Conservation (phyloP, 2,888 invertebrate genomes). For the Acanthosoma haemorrhoidale region DNA sequence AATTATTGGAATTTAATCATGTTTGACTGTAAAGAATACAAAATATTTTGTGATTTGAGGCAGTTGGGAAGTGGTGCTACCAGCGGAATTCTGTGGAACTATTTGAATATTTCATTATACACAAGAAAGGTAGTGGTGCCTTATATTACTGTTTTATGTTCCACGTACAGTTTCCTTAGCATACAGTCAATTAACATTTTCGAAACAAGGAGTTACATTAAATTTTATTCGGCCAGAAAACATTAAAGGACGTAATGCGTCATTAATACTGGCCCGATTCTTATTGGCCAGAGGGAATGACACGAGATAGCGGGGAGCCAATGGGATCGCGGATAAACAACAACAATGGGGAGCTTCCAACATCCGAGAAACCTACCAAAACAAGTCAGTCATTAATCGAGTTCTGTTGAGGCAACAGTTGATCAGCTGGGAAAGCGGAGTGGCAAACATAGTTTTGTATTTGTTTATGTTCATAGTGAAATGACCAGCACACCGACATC, state of each 20-base stretch:
- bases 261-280: no score
- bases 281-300: conserved; percentile 9
- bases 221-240: no score
- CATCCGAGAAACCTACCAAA: conserved; percentile 25
- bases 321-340: conserved; percentile 27
- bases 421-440: neutral
- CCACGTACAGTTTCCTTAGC: no score
- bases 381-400: conserved; percentile 11
- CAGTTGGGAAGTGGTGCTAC: neutral
- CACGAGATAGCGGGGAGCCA: conserved; percentile 3
- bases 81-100: neutral
- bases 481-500: conserved; percentile 38
- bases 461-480: conserved; percentile 12
- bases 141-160: no score
- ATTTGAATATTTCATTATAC: no score
- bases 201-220: no score
- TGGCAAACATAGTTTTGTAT: neutral
- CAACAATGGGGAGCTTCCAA: conserved; percentile 20
- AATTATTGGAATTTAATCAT: no score
- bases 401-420: neutral
- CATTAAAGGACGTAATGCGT: no score
- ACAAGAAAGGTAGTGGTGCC: no score
- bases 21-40: no score
- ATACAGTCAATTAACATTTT: no score
- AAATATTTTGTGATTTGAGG: no score